Base-by-base conservation (phyloP, 2,797 vertebrate species). In the Rhinogobio ventralis region DNA sequence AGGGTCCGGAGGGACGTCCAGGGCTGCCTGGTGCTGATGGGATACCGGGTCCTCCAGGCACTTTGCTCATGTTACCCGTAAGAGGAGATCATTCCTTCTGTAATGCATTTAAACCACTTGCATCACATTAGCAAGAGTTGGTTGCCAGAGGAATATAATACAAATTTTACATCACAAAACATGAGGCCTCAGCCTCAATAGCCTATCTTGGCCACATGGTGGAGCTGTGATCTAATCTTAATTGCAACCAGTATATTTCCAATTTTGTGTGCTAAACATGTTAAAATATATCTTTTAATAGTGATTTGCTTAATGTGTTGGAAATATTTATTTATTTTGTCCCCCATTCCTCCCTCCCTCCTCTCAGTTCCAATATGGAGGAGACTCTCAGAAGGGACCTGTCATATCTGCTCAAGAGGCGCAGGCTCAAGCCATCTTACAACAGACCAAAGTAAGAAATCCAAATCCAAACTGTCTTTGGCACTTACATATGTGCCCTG, bases 31-130 rank as follows among this genome's bases (percentile, higher is more conserved):
- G 97, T 81, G 92, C 90, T 23, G 97, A 96, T 49, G 97, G 97
- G 33, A 94, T 97, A 84, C 96, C 93, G 14, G 97, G 97, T 84
- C 95, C 94, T 64, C 94, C 96, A 53, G 97, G 97, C 88, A 97
- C 96, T 0, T 90, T 97, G 88, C 91, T 98, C 85, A 96, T 98
- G 97, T 92, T 98, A 87, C 97, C 97, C 86, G 97, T 98, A 93
- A 95, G 96, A 91, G 36, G 33, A 88, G 74, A 75, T 57, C 17
- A 69, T 76, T 78, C 17, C 62, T 66, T 30, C 39, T n/a, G 25
- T 49, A 62, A 57, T 33, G 9, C 25, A 66, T 30, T 75, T 45
- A 51, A 49, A 64, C 51, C 45, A 57, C 60, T 81, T 77, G 53
- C 20, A 49, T 42, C 81, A 53, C 20, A 66, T 72, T 76, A 45